These are phyloP conservation scores for Ptyas mucosa DNA, from an alignment of 2,113 vertebrate genomes.

Conservation along the genomic window DNA sequence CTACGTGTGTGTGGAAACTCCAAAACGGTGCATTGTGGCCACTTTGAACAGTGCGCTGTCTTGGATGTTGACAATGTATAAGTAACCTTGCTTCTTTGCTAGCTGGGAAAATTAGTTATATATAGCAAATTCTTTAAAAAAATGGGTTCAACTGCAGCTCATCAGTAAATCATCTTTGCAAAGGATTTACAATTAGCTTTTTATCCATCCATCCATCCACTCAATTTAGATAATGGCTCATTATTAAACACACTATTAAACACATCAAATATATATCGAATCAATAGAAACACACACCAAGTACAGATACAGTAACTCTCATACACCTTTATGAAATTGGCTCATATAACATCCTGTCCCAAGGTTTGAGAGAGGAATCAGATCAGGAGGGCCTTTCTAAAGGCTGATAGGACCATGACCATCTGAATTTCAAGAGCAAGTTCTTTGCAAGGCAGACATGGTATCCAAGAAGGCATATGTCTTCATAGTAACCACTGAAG, in stretches of 20 bases:
- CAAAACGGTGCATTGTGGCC: too few relatives aligned
- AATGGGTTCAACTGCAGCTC: too few relatives aligned
- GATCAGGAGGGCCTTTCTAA: neutral
- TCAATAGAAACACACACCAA: neutral
- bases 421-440: neutral
- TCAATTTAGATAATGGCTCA: neutral
- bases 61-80: neutral
- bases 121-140: neutral
- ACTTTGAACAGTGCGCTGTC: too few relatives aligned
- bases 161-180: too few relatives aligned
- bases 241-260: too few relatives aligned
- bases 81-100: neutral
- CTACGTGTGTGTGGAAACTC: too few relatives aligned
- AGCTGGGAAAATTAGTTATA: neutral
- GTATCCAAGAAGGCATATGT: too few relatives aligned
- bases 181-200: too few relatives aligned
- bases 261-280: neutral
- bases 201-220: too few relatives aligned
- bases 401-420: neutral
- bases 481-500: neutral
- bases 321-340: neutral
- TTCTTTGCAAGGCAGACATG: too few relatives aligned
- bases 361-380: neutral
- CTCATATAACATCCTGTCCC: neutral
- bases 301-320: neutral